phyloP scores from a whole-genome alignment of 2,113 vertebrate species.

The Dendrocopos noguchii region DNA sequence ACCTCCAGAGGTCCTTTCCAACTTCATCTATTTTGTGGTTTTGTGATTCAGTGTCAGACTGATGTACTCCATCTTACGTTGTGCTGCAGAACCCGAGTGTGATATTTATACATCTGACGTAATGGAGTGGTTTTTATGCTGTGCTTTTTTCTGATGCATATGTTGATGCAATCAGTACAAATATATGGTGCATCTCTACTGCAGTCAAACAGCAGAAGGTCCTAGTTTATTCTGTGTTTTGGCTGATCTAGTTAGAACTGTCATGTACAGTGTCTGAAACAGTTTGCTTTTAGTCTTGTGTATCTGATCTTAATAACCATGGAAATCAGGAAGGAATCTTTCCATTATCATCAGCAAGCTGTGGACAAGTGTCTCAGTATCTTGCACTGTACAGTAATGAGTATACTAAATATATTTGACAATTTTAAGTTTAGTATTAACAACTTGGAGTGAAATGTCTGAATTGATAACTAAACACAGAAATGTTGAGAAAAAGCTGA shows the following conservation, averaged over 20 bases:
- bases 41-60: background rate
- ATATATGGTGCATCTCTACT: background rate
- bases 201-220: background rate
- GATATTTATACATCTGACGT: background rate
- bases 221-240: background rate
- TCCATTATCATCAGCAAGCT: background rate
- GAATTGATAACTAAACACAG: background rate
- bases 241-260: background rate
- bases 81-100: background rate
- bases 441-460: background rate
- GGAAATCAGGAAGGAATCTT: background rate
- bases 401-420: background rate
- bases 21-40: too few species aligned
- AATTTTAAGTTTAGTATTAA: background rate
- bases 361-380: background rate
- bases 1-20: too few species aligned
- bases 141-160: background rate
- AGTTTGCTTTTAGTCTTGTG: background rate
- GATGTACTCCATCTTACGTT: background rate
- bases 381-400: background rate
- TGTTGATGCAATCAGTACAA: background rate
- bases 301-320: background rate
- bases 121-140: background rate
- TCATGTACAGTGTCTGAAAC: background rate
- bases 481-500: background rate